Conservation (phyloP, 1,140 invertebrate species). For the Brachionus rotundiformis region DNA sequence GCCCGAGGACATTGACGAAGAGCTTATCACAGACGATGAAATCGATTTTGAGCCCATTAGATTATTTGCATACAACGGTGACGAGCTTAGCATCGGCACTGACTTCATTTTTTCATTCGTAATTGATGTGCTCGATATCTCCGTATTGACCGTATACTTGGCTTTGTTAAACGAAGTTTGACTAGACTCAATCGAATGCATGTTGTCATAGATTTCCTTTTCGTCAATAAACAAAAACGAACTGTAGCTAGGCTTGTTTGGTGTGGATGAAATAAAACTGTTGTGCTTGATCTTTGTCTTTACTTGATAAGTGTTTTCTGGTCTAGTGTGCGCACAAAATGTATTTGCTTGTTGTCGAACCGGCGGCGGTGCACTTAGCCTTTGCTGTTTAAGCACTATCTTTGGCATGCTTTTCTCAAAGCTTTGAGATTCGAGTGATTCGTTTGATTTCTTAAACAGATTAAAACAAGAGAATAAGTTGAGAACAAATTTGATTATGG, state of each 20-base stretch:
- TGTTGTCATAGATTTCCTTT: conserved; percentile 38
- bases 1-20: neutral
- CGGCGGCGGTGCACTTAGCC: neutral
- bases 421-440: neutral
- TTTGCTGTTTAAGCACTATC: neutral
- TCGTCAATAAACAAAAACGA: conserved; percentile 40
- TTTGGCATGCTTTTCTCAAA: neutral
- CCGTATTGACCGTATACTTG: conserved; percentile 29
- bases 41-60: neutral
- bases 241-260: neutral
- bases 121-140: neutral
- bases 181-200: conserved; percentile 35
- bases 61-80: neutral
- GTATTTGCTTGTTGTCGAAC: neutral
- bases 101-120: neutral
- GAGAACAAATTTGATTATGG: neutral
- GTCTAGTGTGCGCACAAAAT: neutral
- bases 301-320: neutral
- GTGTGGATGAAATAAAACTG: conserved; percentile 18
- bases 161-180: conserved; percentile 37
- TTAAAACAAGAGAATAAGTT: neutral
- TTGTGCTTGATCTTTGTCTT: neutral
- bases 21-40: neutral
- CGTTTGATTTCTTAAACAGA: neutral
- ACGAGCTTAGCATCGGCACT: neutral